Percentiles rank a stretch among this genome's conserved stretches.
These are phyloP conservation scores for Drosophila ustulata DNA, from an alignment of 2,888 invertebrate genomes.

Conservation along the genomic window DNA sequence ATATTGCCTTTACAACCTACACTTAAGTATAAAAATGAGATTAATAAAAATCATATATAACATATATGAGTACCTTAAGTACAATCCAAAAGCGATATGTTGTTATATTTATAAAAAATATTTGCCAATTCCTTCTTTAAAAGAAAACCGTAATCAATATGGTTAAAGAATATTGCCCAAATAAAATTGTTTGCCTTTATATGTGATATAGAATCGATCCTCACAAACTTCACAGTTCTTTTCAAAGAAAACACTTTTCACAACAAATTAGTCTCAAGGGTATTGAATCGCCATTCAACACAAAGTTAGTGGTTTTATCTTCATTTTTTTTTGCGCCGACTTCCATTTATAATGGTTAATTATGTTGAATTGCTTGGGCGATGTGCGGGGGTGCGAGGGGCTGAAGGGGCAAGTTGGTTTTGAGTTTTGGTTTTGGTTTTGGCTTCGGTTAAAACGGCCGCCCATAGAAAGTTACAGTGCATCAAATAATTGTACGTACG, in stretches of 20 bases:
- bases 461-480: constrained; percentile 56
- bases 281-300: background rate
- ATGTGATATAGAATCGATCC: too few species aligned
- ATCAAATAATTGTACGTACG: constrained; percentile 27
- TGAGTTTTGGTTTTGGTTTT: constrained; percentile 27
- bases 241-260: background rate
- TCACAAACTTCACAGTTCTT: background rate
- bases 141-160: too few species aligned
- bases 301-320: constrained; percentile 4
- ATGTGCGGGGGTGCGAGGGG: constrained; percentile 2
- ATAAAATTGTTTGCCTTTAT: background rate
- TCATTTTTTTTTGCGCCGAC: constrained; percentile 23
- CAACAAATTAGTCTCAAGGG: background rate
- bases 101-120: too few species aligned
- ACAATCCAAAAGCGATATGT: too few species aligned
- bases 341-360: constrained; percentile 45
- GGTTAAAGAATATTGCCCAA: too few species aligned
- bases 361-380: constrained; percentile 34
- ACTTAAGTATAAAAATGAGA: too few species aligned
- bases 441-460: constrained; percentile 22
- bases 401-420: constrained; percentile 19
- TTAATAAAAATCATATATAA: too few species aligned
- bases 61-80: too few species aligned
- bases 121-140: too few species aligned
- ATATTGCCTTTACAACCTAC: too few species aligned